phyloP scores from a whole-genome alignment of 2,113 vertebrate genomes.

The Syngnathus floridae region DNA sequence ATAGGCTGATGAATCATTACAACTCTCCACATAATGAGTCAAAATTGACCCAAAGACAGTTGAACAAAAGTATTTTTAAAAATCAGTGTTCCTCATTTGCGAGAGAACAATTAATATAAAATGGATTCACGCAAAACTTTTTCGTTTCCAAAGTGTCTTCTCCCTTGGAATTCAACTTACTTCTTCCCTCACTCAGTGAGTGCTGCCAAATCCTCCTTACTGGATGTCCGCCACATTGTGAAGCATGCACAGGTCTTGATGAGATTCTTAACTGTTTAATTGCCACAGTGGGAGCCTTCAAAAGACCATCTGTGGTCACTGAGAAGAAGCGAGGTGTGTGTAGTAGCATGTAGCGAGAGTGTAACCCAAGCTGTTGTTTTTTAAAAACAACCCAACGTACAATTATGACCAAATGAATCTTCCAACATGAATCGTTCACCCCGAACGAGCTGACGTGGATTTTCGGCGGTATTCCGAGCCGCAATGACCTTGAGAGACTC shows the following conservation, averaged over 20 bases:
- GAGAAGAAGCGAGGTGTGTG: slow-evolving; percentile 35
- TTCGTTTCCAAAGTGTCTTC: slow-evolving; percentile 1
- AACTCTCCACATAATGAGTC: too few relatives aligned
- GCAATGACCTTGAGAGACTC: slow-evolving; percentile 26
- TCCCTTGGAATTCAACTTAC: slow-evolving; percentile 10
- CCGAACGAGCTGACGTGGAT: slow-evolving; percentile 35
- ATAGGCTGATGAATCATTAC: too few relatives aligned
- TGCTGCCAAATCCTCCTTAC: slow-evolving; percentile 47
- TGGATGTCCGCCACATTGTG: slow-evolving; percentile 63
- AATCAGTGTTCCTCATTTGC: neutral
- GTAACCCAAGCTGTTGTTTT: slow-evolving; percentile 10
- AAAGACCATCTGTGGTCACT: slow-evolving; percentile 69
- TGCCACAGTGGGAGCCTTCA: slow-evolving; percentile 65
- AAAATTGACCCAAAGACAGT: too few relatives aligned
- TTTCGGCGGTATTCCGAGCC: slow-evolving; percentile 14
- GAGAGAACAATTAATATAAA: slow-evolving; percentile 15
- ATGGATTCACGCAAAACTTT: slow-evolving; percentile 40
- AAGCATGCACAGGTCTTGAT: slow-evolving; percentile 68
- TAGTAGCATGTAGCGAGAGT: slow-evolving; percentile 26
- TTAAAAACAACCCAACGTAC: neutral
- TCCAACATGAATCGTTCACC: slow-evolving; percentile 9
- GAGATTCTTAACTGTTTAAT: slow-evolving; percentile 77
- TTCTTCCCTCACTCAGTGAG: slow-evolving; percentile 13
- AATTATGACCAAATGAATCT: neutral
- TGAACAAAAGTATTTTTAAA: neutral